Percentiles rank a stretch among this genome's conserved stretches.
Evolutionary conservation across 1,140 invertebrate species (phyloP).

Genomic region (Apis cerana): DNA sequence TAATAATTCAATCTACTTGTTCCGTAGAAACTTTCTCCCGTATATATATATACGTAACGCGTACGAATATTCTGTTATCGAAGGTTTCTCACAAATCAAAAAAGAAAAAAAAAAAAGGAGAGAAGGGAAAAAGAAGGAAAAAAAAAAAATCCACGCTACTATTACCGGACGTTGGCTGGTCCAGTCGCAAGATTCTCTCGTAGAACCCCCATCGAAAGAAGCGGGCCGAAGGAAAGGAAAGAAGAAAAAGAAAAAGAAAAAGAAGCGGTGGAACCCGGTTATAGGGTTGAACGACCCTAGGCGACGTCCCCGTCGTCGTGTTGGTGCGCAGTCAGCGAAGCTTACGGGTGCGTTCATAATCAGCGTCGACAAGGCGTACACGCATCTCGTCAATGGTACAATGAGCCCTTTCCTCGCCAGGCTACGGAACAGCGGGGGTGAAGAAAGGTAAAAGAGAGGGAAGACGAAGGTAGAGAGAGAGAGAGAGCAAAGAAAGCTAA

Average conservation of each 20-base stretch:
- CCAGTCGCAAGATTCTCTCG: neutral
- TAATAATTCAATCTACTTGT: no score
- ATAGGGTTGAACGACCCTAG: slow-evolving; percentile 70
- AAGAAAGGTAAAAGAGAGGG: slow-evolving; percentile 1
- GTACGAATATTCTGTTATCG: no score
- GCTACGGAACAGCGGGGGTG: slow-evolving; percentile 21
- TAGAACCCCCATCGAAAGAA: neutral
- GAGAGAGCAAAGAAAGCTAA: neutral
- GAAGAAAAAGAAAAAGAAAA: slow-evolving; percentile 8
- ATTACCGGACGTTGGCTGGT: neutral
- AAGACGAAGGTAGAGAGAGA: slow-evolving; percentile 21
- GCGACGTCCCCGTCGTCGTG: slow-evolving; percentile 50
- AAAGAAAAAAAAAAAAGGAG: neutral
- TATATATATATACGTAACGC: no score
- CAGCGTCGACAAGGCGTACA: slow-evolving; percentile 70
- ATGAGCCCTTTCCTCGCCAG: slow-evolving; percentile 45
- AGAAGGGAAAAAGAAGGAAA: neutral
- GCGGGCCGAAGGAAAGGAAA: neutral
- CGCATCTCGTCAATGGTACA: slow-evolving; percentile 65
- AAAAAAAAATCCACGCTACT: neutral
- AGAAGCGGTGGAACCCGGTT: slow-evolving; percentile 32
- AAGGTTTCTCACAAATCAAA: neutral
- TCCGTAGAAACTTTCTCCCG: no score
- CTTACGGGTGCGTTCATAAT: slow-evolving; percentile 70
- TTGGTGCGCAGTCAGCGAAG: slow-evolving; percentile 56